Evolutionary conservation across 2,888 invertebrate genomes (phyloP).

Genomic region (Ptychoptera contaminata): DNA sequence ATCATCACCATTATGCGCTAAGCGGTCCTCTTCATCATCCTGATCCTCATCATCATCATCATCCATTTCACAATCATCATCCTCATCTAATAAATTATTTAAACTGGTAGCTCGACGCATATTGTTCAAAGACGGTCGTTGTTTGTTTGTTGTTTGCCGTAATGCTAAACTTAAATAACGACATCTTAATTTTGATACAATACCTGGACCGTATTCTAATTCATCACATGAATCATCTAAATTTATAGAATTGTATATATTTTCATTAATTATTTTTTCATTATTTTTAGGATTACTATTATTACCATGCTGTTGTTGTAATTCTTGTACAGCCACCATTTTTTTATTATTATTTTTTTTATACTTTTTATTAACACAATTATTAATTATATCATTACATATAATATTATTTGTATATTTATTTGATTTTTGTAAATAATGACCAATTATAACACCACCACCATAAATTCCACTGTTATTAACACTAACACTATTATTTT

Average conservation of each 20-base stretch:
- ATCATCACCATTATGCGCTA: too few relatives aligned
- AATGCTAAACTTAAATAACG: conserved; percentile 74
- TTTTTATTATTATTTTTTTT: conserved; percentile 21
- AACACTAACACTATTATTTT: conserved; percentile 1
- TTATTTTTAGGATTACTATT: conserved; percentile 9
- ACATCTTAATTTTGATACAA: conserved; percentile 73
- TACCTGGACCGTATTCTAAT: conserved; percentile 79
- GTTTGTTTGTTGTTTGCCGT: conserved; percentile 49
- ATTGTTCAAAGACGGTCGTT: conserved; percentile 47
- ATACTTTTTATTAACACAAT: conserved; percentile 9
- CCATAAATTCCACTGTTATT: not conserved
- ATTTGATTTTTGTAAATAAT: too few relatives aligned
- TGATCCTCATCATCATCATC: conserved; percentile 4
- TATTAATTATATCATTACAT: too few relatives aligned
- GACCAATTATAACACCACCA: too few relatives aligned
- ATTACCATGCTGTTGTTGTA: conserved; percentile 11
- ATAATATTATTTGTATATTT: too few relatives aligned
- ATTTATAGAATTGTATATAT: conserved; percentile 12
- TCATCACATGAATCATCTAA: conserved; percentile 50
- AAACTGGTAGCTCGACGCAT: conserved; percentile 69
- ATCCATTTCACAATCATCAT: conserved; percentile 23
- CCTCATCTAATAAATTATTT: conserved; percentile 68
- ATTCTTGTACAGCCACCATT: conserved; percentile 36
- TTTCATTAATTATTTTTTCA: conserved; percentile 10
- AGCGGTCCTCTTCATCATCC: not conserved